These are phyloP conservation scores for Ischnus inquisitorius DNA, from an alignment of 2,888 invertebrate species.

Conservation along the genomic window DNA sequence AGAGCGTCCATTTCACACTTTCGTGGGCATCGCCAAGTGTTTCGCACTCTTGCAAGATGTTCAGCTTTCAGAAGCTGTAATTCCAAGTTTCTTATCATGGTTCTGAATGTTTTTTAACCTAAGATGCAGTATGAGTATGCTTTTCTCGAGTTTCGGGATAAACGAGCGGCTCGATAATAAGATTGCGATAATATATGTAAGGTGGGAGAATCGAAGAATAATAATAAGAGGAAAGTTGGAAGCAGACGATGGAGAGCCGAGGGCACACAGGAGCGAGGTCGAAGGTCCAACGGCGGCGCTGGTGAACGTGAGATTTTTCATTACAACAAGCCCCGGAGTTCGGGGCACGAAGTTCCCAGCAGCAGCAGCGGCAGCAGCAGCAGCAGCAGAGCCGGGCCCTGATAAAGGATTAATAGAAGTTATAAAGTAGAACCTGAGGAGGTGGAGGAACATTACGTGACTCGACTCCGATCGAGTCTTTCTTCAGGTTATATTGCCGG, in stretches of 20 bases:
- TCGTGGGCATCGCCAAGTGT: not conserved
- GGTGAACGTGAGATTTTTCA: constrained; percentile 75
- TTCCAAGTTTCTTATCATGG: not conserved
- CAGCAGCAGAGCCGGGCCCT: constrained; percentile 66
- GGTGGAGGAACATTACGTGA: constrained; percentile 85
- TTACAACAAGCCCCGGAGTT: constrained; percentile 72
- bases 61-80: not conserved
- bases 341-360: constrained; percentile 65
- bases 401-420: constrained; percentile 85
- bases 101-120: not conserved
- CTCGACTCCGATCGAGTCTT: constrained; percentile 85
- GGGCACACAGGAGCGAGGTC: constrained; percentile 62
- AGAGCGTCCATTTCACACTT: constrained; percentile 20
- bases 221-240: constrained; percentile 64
- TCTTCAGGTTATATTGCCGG: constrained; percentile 85
- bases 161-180: constrained; percentile 10
- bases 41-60: not conserved
- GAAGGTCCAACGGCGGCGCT: constrained; percentile 66
- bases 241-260: constrained; percentile 46
- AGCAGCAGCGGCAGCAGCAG: constrained; percentile 45
- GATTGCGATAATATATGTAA: constrained; percentile 39
- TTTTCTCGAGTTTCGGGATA: not conserved
- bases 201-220: not conserved
- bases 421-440: constrained; percentile 85
- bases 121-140: not conserved